Percentiles rank a stretch among this genome's conserved stretches.
Conservation (phyloP, 2,113 vertebrate genomes). For the Phylloscopus trochilus region DNA sequence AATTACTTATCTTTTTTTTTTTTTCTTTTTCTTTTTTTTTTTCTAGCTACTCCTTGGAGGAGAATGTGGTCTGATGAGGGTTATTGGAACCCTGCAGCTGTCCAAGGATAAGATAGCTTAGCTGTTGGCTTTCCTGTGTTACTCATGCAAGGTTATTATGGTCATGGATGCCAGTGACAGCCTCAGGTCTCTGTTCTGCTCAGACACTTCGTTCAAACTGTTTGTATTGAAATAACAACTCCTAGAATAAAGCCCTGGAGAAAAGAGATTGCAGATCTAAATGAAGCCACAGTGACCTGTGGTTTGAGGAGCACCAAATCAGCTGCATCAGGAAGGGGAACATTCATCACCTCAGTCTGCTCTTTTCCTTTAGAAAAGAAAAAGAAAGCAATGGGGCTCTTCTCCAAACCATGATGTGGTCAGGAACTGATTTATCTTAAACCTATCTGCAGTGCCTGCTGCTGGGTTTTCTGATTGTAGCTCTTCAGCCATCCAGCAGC, state of each 20-base stretch:
- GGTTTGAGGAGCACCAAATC: not conserved
- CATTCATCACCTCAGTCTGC: constrained; percentile 6
- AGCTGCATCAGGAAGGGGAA: not conserved
- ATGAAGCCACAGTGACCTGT: constrained; percentile 13
- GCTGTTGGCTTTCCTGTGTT: not conserved
- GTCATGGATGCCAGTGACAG: not conserved
- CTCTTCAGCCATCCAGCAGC: not conserved
- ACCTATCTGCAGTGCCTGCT: not conserved
- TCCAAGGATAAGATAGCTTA: constrained; percentile 21
- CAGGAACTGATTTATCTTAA: constrained; percentile 21
- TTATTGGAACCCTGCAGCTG: not conserved
- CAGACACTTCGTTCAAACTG: not conserved
- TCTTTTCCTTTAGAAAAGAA: not conserved
- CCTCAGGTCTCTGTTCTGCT: not conserved
- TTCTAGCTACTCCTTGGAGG: not conserved
- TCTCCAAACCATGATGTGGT: not conserved
- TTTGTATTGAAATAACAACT: constrained; percentile 7
- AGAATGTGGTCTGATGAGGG: not conserved
- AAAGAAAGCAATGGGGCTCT: not conserved
- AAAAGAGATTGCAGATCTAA: constrained; percentile 28
- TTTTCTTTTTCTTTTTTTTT: not conserved
- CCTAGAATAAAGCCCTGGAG: not conserved
- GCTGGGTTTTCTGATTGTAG: constrained; percentile 6
- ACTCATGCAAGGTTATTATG: not conserved
- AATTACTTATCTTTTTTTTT: not conserved